Base-by-base conservation (phyloP, 2,113 vertebrate genomes). In the Caracal caracal region DNA sequence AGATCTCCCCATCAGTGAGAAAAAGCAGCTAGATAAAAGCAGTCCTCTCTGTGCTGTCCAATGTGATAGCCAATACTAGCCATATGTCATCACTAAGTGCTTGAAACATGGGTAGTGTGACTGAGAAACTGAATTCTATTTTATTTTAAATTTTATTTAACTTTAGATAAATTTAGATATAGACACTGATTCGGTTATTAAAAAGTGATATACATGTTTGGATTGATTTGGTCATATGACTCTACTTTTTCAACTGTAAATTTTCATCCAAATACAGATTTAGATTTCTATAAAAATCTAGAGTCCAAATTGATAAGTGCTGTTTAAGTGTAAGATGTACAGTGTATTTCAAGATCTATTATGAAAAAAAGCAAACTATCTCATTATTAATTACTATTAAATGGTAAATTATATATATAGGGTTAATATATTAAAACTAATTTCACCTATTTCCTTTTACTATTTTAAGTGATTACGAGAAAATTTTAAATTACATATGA, bases 111-210 rank as follows among this genome's bases (percentile, higher is more conserved):
- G 59, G 26, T 47, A n/a, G 11, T 26, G 35, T 2, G 28, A 66
- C 0, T 2, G 8, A 61, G 13, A 5, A 92, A 70, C 26, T n/a
- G 1, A n/a, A 56, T 17, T 78, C 61, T 63, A 90, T 10, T 82
- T 87, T 76, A 63, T 56, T 65, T 56, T 43, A 51, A 63, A 61
- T 35, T 95, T 79, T 35, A 81, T 17, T 88, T 51, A 66, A 30
- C 37, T 71, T 84, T 47, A 93, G 37, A 81, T 51, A 93, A 81
- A 33, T 85, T 91, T 88, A 88, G 59, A 95, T 43, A 81, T 26
- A 28, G 33, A 84, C 13, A 61, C 33, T 56, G 61, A 75, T 73
- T 89, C 24, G 53, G 30, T 65, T 66, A 88, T 10, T 73, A 43
- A 56, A 80, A 82, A 47, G 19, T 43, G 80, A 93, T 65, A 49